These are phyloP conservation scores for Catharus minimus DNA, from an alignment of 2,113 vertebrate genomes.

Conservation along the genomic window DNA sequence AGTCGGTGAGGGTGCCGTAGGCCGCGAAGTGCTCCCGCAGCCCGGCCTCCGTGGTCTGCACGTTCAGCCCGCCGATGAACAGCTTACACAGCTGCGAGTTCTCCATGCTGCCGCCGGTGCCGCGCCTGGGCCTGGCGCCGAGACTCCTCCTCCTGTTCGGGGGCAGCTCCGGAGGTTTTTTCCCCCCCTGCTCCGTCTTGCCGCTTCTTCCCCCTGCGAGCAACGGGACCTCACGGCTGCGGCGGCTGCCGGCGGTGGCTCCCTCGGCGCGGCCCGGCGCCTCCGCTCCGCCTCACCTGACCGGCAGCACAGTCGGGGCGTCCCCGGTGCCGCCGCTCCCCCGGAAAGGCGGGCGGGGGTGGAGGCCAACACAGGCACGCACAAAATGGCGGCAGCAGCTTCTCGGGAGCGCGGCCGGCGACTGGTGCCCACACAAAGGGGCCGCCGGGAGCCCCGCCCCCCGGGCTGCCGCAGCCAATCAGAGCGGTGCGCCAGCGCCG, in stretches of 20 bases:
- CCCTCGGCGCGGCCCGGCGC: conserved; percentile 25
- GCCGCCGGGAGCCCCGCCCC: conserved; percentile 63
- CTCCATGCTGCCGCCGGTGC: conserved; percentile 76
- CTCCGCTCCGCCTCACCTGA: conserved; percentile 28
- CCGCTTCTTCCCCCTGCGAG: background rate
- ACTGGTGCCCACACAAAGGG: conserved; percentile 79
- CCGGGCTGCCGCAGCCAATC: background rate
- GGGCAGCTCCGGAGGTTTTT: conserved; percentile 59
- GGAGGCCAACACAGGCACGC: conserved; percentile 41
- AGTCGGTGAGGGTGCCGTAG: conserved; percentile 90
- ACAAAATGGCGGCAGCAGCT: conserved; percentile 63
- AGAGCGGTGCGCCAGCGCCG: fast-evolving
- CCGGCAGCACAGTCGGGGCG: conserved; percentile 24
- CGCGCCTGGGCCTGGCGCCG: conserved; percentile 61
- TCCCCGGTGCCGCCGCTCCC: conserved; percentile 42
- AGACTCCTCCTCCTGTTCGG: conserved; percentile 57
- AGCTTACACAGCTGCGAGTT: conserved; percentile 94
- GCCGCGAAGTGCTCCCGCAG: conserved; percentile 94
- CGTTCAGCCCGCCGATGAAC: conserved; percentile 94
- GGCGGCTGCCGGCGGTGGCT: conserved; percentile 47
- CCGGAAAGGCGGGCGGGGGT: conserved; percentile 43
- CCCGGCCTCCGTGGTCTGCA: conserved; percentile 93
- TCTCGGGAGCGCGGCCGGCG: conserved; percentile 43
- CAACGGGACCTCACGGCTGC: conserved; percentile 58
- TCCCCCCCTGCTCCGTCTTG: conserved; percentile 42